Evolutionary conservation across 1,140 invertebrate species (phyloP).

Genomic region (Paracyclopina nana): DNA sequence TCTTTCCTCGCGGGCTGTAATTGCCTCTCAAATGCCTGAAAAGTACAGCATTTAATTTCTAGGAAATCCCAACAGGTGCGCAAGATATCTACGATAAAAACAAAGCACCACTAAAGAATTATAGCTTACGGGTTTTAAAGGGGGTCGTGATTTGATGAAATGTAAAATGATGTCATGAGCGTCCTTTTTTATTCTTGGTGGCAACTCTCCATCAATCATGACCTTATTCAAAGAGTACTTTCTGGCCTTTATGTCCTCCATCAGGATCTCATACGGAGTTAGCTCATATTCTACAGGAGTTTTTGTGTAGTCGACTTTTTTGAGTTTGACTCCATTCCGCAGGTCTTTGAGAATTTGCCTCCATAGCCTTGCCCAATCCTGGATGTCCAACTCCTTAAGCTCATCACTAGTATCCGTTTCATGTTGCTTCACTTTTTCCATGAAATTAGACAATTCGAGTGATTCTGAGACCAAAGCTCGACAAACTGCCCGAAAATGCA

Average conservation of each 20-base stretch:
- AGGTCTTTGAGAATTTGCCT: slow-evolving; percentile 81
- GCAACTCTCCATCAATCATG: slow-evolving; percentile 58
- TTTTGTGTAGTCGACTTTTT: slow-evolving; percentile 45
- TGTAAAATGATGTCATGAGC: slow-evolving; percentile 84
- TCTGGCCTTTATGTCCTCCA: slow-evolving; percentile 79
- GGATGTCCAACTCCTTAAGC: not conserved
- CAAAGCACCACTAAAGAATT: slow-evolving; percentile 7
- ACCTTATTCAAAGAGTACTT: slow-evolving; percentile 27
- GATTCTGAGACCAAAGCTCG: slow-evolving; percentile 71
- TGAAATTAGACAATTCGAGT: slow-evolving; percentile 64
- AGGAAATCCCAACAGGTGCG: slow-evolving; percentile 2
- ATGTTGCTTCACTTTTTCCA: slow-evolving; percentile 44
- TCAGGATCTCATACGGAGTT: slow-evolving; percentile 91
- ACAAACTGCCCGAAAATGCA: slow-evolving; percentile 68
- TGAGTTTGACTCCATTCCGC: slow-evolving; percentile 63
- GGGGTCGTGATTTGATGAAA: slow-evolving; percentile 82
- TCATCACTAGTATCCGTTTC: not conserved
- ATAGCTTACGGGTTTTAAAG: slow-evolving; percentile 59
- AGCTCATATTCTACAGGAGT: slow-evolving; percentile 54
- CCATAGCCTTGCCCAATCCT: slow-evolving; percentile 56
- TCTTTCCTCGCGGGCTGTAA: slow-evolving; percentile 45
- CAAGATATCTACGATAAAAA: not conserved
- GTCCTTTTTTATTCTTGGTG: slow-evolving; percentile 65
- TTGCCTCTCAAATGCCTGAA: slow-evolving; percentile 64
- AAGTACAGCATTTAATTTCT: slow-evolving; percentile 17